phyloP scores from a whole-genome alignment of 1,140 invertebrate species.

The Orussus abietinus region DNA sequence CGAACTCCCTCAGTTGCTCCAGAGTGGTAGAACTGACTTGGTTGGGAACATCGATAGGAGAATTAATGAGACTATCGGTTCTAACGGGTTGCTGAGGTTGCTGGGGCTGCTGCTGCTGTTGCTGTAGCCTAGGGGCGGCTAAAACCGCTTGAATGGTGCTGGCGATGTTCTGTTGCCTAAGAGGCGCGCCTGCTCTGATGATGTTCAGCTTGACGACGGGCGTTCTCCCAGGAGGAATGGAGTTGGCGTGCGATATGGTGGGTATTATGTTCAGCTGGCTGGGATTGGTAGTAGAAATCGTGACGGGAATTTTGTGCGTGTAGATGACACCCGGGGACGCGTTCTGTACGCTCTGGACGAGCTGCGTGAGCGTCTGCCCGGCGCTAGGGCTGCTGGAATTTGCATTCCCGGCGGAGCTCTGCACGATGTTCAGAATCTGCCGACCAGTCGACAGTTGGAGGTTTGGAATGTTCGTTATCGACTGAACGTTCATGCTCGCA shows the following conservation, averaged over 20 bases:
- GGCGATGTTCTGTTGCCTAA: slow-evolving; percentile 31
- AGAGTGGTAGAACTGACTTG: slow-evolving; percentile 61
- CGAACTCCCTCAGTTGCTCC: slow-evolving; percentile 76
- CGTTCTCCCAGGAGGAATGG: slow-evolving; percentile 32
- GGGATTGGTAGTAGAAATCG: slow-evolving; percentile 43
- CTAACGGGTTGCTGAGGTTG: slow-evolving; percentile 27
- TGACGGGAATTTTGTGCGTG: slow-evolving; percentile 49
- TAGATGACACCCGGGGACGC: slow-evolving; percentile 46
- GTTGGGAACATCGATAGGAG: slow-evolving; percentile 50
- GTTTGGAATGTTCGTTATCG: slow-evolving; percentile 44
- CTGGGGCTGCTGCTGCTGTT: slow-evolving; percentile 24
- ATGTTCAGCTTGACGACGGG: slow-evolving; percentile 48
- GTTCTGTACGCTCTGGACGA: slow-evolving; percentile 42
- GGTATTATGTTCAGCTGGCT: slow-evolving; percentile 46
- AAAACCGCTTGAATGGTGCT: slow-evolving; percentile 41
- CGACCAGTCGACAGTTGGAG: slow-evolving; percentile 34
- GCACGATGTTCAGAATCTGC: slow-evolving; percentile 44
- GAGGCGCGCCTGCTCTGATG: slow-evolving; percentile 23
- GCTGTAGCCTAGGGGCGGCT: slow-evolving; percentile 35
- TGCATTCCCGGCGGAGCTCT: slow-evolving; percentile 33
- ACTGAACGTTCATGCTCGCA: slow-evolving; percentile 33
- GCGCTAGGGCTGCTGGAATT: slow-evolving; percentile 23
- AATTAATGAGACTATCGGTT: slow-evolving; percentile 39
- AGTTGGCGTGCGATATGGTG: slow-evolving; percentile 42
- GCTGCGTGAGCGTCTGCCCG: slow-evolving; percentile 43